Base-by-base conservation (phyloP, 1,140 invertebrate genomes). In the Bombus sylvicola region DNA sequence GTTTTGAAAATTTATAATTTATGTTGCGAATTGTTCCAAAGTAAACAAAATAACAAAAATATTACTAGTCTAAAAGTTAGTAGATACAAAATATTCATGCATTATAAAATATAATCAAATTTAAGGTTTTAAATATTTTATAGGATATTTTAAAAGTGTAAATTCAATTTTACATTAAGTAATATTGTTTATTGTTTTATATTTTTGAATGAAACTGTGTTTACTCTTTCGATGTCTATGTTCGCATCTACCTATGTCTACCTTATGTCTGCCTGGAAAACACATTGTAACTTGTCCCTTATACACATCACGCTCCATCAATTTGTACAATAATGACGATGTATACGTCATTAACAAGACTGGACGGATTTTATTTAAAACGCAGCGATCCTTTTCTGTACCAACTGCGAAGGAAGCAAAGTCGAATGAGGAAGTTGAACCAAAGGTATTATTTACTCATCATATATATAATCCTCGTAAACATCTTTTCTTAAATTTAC, bases 301-400 rank as follows among this genome's bases (percentile, higher is more conserved):
- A 86, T 88, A 73, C 88, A 64, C 90, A 76, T 90, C 85, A 87
- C 83, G 81, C 43, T 82, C 43, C 86, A 71, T 89, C 66, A 79
- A 88, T 92, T 78, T 80, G 31, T 79, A 62, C 47, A 76, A 84
- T 79, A 64, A 71, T 77, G 59, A 78, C 47, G 34, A 81, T 74
- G 68, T 73, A 73, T 28, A 9, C 89, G 62, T 91, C 85, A 92
- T 85, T 94, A 92, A 94, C 89, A 89, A 95, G 94, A 94, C 96
- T 93, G 97, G 97, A 92, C 96, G 97, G 95, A 97, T 97, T 96
- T 97, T 98, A 95, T 98, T 98, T 95, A 98, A 98, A 96, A 98
- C 98, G 89, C 98, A 98, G 95, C 96, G 98, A 92, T 98, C 98
- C 80, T 98, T 98, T 94, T 98, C 98, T 88, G 97, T 98, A 95